Conservation (phyloP, 1,140 invertebrate genomes). For the Monochamus saltuarius region DNA sequence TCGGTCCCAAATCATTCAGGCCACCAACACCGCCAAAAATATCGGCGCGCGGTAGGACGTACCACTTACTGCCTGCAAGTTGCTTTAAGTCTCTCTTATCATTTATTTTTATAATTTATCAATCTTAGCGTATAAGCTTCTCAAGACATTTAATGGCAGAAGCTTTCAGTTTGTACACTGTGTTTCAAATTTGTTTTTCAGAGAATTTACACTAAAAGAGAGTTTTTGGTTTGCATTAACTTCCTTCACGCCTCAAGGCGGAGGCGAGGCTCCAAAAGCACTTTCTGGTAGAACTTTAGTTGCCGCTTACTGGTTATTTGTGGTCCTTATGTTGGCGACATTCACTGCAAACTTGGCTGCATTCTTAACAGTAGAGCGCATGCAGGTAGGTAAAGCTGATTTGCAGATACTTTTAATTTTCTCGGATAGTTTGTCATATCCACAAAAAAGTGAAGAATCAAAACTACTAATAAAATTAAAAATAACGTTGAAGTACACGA, state of each 20-base stretch:
- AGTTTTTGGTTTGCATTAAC: constrained; percentile 94
- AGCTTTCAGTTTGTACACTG: no score
- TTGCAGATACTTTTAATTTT: background rate
- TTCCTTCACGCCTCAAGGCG: constrained; percentile 88
- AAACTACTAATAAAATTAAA: background rate
- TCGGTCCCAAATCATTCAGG: no score
- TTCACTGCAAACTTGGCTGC: constrained; percentile 97
- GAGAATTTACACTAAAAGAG: constrained; percentile 83
- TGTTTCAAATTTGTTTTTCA: constrained; percentile 47
- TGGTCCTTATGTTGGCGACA: constrained; percentile 89
- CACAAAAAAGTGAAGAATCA: no score
- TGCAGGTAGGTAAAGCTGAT: constrained; percentile 67
- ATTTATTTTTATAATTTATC: no score
- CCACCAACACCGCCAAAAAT: no score
- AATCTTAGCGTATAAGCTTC: no score
- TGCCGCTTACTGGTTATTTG: constrained; percentile 91
- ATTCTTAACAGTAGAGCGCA: constrained; percentile 93
- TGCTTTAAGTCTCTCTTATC: no score
- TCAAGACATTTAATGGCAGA: background rate
- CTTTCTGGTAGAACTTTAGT: constrained; percentile 81
- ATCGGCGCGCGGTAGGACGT: no score
- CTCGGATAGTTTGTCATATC: no score
- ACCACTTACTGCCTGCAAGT: no score
- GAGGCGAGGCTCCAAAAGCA: constrained; percentile 83
- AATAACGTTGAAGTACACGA: no score